These are phyloP conservation scores for Cotesia typhae DNA, from an alignment of 1,140 invertebrate genomes.

Conservation along the genomic window DNA sequence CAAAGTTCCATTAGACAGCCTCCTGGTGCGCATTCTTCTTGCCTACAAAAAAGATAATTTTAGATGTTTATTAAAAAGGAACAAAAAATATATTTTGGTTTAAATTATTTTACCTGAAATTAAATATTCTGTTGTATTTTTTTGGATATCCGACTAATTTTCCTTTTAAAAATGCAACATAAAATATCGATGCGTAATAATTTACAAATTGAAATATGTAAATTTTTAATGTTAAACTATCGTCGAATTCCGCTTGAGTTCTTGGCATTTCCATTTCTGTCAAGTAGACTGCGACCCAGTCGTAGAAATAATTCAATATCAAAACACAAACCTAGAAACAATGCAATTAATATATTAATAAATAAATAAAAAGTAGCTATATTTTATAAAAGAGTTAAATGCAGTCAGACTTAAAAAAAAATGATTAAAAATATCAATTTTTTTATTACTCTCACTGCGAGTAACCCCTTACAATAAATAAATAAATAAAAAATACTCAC, in stretches of 20 bases:
- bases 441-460: too few relatives aligned
- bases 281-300: constrained; percentile 64
- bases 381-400: too few relatives aligned
- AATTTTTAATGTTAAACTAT: constrained; percentile 95
- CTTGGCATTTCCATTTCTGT: constrained; percentile 85
- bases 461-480: too few relatives aligned
- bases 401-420: too few relatives aligned
- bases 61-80: background rate
- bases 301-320: constrained; percentile 66
- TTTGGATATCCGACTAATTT: constrained; percentile 87
- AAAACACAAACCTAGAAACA: constrained; percentile 59
- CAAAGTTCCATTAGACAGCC: constrained; percentile 92
- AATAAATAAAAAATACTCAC: constrained; percentile 54
- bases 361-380: background rate
- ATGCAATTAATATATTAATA: background rate
- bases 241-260: constrained; percentile 97
- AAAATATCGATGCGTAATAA: constrained; percentile 98
- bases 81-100: background rate
- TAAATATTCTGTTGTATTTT: constrained; percentile 79
- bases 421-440: too few relatives aligned
- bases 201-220: constrained; percentile 98
- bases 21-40: constrained; percentile 89
- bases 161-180: constrained; percentile 98
- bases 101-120: constrained; percentile 55
- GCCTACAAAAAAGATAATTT: constrained; percentile 60